Evolutionary conservation across 1,140 invertebrate genomes (phyloP).

Genomic region (Ceratina australensis): DNA sequence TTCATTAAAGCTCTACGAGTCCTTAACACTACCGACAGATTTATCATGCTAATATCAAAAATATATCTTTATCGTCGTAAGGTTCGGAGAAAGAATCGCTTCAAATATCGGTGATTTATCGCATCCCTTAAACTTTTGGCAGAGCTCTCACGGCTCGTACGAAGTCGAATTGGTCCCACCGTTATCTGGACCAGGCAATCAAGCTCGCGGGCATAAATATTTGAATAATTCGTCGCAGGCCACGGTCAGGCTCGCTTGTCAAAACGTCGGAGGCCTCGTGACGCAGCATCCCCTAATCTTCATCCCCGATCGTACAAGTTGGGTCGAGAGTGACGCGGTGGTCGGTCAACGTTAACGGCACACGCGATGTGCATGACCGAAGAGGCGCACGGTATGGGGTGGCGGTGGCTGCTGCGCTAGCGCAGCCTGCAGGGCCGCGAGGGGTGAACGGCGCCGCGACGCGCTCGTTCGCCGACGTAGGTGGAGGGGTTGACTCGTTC

Average conservation of each 20-base stretch:
- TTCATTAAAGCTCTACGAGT: too few species aligned
- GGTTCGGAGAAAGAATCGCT: too few species aligned
- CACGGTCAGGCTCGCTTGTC: conserved; percentile 22
- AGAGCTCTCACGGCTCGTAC: too few species aligned
- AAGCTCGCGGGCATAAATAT: neutral
- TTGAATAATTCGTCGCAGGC: conserved; percentile 22
- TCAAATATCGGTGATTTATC: too few species aligned
- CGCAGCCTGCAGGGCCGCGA: neutral
- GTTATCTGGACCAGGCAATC: neutral
- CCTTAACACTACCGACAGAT: too few species aligned
- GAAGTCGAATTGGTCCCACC: neutral
- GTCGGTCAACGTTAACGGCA: conserved; percentile 46
- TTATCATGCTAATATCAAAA: too few species aligned
- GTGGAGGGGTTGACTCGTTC: conserved; percentile 13
- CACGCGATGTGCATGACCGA: conserved; percentile 44
- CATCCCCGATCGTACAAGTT: conserved; percentile 46
- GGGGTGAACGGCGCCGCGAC: conserved; percentile 35
- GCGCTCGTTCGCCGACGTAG: too few species aligned
- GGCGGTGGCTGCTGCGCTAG: neutral
- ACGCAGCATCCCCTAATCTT: conserved; percentile 49
- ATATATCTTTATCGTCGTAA: too few species aligned
- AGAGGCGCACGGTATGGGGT: conserved; percentile 25
- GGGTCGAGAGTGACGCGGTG: conserved; percentile 45
- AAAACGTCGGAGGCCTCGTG: neutral
- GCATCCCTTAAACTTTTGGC: too few species aligned